Evolutionary conservation across 1,140 invertebrate genomes (phyloP), one percentile per base, ranked within the genome.

Genomic region (Aphelinus atriplicis): DNA sequence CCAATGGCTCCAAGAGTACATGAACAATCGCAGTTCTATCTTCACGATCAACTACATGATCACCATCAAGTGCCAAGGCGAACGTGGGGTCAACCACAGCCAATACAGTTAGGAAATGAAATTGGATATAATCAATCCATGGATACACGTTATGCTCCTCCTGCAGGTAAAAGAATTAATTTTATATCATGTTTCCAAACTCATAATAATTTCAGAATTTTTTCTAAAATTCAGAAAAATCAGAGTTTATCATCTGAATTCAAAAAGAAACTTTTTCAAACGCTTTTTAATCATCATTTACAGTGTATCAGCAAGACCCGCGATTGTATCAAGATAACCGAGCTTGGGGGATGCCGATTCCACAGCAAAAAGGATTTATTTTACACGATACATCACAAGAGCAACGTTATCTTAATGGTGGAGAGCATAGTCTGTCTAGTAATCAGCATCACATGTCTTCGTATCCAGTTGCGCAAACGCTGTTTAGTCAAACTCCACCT

Each of bases 51-150:
- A 78, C 90, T 90, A 75, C 93, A 95, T 81, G 93, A 94, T 81
- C 90, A 89, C 78, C 90, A 90, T 74, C 89, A 88, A 78, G 87
- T 92, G 65, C 92, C 92, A 83, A 89, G 93, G 70, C 87, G 92
- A 78, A 94, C 93, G 3, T 94, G 93, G 93, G 91, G 91, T 58
- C 92, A 93, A 78, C 91, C 93, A 80, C 89, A 91, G 48, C 90
- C 85, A 6, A 81, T 81, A 43, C 86, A 88, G 68, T 81, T 88
- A 69, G 81, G 84, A 3, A 88, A 85, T 76, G 87, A 88, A 81
- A 84, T 86, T n/a, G 83, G 85, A 5, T 87, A 85, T 64, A 81
- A 87, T 26, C 86, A 87, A 58, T 56, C 83, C 7, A 80, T 86
- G 26, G 86, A 88, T 69, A 77, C 85, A 7, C 82, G 85, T 74